These are phyloP conservation scores for Leucoptera coffeella DNA, from an alignment of 2,888 invertebrate genomes.

Conservation along the genomic window DNA sequence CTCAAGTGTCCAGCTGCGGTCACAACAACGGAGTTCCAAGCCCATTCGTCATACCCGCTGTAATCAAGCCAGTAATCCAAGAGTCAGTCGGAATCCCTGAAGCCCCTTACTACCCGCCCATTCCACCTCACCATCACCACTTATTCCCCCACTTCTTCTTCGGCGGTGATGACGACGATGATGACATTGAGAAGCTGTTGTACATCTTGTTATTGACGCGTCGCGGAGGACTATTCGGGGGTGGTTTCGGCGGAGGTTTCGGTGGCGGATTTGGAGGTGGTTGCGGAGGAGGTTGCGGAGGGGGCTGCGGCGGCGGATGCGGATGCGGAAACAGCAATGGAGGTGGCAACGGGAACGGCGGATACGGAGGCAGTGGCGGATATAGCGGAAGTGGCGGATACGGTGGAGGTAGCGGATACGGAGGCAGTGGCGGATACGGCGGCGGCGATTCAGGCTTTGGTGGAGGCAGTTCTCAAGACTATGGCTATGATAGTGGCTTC, in stretches of 20 bases:
- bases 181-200: neutral
- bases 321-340: no score
- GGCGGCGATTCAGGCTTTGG: no score
- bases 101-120: constrained; percentile 5
- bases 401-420: constrained; percentile 2
- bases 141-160: constrained; percentile 4
- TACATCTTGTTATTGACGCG: neutral
- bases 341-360: no score
- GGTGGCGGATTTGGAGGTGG: constrained; percentile 8
- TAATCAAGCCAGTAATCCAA: constrained; percentile 16
- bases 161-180: constrained; percentile 10
- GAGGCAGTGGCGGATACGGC: constrained; percentile 7
- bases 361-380: no score
- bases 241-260: constrained; percentile 6
- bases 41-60: constrained; percentile 19
- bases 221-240: constrained; percentile 2
- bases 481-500: no score
- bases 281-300: constrained; percentile 8
- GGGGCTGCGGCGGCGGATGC: constrained; percentile 9
- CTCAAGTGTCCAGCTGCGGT: constrained; percentile 9
- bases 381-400: no score
- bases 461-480: no score
- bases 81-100: constrained; percentile 6
- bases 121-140: neutral
- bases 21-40: constrained; percentile 10